Evolutionary conservation across 2,797 vertebrate genomes (phyloP).

Genomic region (Remorina albescens): DNA sequence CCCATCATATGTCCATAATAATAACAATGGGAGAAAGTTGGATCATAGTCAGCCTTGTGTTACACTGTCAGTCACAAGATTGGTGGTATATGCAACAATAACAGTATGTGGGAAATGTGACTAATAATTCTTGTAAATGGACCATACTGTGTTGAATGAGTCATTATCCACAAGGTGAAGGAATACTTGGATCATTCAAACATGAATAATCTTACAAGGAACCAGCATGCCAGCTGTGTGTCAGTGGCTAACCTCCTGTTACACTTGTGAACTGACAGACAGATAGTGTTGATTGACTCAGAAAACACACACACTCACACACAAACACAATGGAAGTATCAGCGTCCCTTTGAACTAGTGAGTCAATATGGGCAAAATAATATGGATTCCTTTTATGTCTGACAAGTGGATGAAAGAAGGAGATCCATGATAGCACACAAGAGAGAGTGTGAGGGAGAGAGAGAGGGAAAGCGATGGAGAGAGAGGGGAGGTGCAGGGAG

Average conservation of each 20-base stretch:
- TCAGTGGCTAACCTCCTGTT: conserved; percentile 69
- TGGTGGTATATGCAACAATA: conserved; percentile 13
- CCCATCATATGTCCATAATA: neutral
- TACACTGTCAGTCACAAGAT: neutral
- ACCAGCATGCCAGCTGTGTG: conserved; percentile 71
- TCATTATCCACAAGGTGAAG: conserved; percentile 73
- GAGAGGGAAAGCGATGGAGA: conserved; percentile 10
- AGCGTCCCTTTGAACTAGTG: conserved; percentile 60
- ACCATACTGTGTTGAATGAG: conserved; percentile 46
- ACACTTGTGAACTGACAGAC: conserved; percentile 68
- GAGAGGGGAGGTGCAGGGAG: conserved; percentile 38
- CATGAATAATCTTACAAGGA: conserved; percentile 75
- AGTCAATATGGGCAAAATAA: conserved; percentile 61
- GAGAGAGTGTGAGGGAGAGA: conserved; percentile 8
- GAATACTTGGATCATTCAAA: conserved; percentile 77
- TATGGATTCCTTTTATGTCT: conserved; percentile 55
- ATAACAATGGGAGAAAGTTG: neutral
- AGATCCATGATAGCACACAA: conserved; percentile 18
- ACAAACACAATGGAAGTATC: conserved; percentile 52
- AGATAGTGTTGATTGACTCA: conserved; percentile 47
- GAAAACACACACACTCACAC: conserved; percentile 25
- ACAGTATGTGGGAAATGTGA: conserved; percentile 43
- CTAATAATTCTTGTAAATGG: conserved; percentile 72
- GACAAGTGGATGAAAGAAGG: conserved; percentile 64
- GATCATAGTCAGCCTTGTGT: neutral